phyloP scores from a whole-genome alignment of 2,113 vertebrate species.

The Guaruba guarouba region DNA sequence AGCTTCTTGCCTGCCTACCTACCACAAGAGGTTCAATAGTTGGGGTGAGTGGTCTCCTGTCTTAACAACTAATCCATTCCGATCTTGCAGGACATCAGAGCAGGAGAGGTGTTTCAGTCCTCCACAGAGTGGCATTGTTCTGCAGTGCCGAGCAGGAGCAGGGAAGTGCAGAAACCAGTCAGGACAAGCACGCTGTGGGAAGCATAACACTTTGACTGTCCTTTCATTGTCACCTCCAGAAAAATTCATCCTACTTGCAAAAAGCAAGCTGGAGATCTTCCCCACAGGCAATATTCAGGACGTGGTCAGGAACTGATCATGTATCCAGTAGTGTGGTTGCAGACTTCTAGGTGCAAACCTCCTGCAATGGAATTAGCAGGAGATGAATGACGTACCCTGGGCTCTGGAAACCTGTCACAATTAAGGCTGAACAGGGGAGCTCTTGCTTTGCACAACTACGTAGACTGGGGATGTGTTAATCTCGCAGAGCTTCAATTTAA shows the following conservation, averaged over 20 bases:
- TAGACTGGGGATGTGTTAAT: neutral
- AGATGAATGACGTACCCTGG: neutral
- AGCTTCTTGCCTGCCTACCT: neutral
- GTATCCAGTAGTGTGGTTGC: neutral
- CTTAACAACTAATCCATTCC: neutral
- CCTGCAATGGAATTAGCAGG: neutral
- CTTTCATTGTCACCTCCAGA: neutral
- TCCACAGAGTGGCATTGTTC: neutral
- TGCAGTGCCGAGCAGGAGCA: neutral
- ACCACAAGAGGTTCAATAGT: neutral
- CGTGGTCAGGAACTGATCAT: neutral
- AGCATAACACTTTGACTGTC: neutral
- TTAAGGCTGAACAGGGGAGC: neutral
- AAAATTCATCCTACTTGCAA: neutral
- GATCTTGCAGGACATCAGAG: neutral
- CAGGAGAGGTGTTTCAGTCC: neutral
- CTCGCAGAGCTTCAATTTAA: neutral
- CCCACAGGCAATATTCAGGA: neutral
- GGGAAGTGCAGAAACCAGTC: neutral
- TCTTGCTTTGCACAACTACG: neutral
- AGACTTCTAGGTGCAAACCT: neutral
- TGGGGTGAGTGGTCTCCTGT: neutral
- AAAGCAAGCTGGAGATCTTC: constrained; percentile 3
- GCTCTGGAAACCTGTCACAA: neutral
- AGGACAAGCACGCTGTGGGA: neutral